These are phyloP conservation scores for Calliphora vomitoria DNA, from an alignment of 2,888 invertebrate genomes.

Conservation along the genomic window DNA sequence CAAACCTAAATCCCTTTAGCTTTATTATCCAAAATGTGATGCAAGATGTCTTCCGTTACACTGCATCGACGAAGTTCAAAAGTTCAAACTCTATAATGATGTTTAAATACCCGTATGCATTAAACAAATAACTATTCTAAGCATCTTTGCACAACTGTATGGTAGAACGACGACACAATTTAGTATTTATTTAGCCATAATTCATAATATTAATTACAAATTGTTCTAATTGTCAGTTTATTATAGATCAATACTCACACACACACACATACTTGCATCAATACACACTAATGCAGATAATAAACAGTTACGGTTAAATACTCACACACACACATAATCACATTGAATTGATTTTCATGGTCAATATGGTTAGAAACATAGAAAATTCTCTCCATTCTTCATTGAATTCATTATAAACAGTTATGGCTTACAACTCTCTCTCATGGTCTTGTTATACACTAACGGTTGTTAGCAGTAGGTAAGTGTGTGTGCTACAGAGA, in stretches of 20 bases:
- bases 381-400: neutral
- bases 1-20: conserved; percentile 28
- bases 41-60: conserved; percentile 28
- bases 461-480: no score
- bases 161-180: neutral
- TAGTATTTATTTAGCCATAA: conserved; percentile 45
- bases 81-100: conserved; percentile 56
- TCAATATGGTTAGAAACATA: conserved; percentile 11
- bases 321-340: neutral
- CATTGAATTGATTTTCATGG: conserved; percentile 21
- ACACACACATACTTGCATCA: neutral
- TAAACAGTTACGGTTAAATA: conserved; percentile 22
- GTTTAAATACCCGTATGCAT: conserved; percentile 37
- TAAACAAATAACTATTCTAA: neutral
- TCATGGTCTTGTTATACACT: no score
- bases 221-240: conserved; percentile 55
- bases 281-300: conserved; percentile 4
- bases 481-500: no score
- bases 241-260: conserved; percentile 12
- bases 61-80: conserved; percentile 61
- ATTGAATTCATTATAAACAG: neutral
- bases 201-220: conserved; percentile 56
- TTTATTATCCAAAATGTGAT: neutral
- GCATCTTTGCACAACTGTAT: neutral
- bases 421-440: neutral